Percentiles rank a stretch among this genome's conserved stretches.
Evolutionary conservation across 2,113 vertebrate species (phyloP).

Genomic region (Pachyramphus minor): DNA sequence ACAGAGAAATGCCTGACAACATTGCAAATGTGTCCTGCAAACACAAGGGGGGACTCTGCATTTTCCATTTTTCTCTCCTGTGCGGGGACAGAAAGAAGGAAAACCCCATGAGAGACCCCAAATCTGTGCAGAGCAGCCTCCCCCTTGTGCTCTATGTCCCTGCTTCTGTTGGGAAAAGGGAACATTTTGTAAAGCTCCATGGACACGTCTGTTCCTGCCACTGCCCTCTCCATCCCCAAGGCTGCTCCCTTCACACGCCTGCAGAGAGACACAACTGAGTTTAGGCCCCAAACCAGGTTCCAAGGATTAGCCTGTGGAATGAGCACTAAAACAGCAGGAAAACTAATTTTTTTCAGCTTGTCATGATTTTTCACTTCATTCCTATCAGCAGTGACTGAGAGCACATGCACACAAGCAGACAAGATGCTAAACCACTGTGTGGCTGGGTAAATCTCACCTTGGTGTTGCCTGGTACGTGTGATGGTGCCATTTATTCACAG

Average conservation of each 20-base stretch:
- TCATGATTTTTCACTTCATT: background rate
- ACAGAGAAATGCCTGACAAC: background rate
- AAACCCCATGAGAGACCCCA: background rate
- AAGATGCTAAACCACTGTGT: background rate
- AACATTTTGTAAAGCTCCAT: background rate
- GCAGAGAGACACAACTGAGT: background rate
- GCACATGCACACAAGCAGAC: background rate
- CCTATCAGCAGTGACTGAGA: background rate
- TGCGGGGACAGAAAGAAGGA: background rate
- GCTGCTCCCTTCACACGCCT: background rate
- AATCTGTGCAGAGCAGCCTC: constrained; percentile 22
- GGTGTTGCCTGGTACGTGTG: background rate
- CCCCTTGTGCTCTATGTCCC: background rate
- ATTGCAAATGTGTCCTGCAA: background rate
- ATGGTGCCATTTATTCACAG: background rate
- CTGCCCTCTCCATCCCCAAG: constrained; percentile 5
- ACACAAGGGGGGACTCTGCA: background rate
- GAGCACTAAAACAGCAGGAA: background rate
- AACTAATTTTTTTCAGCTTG: background rate
- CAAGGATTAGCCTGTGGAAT: background rate
- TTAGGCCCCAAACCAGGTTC: background rate
- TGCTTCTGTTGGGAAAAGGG: constrained; percentile 21
- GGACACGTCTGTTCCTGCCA: background rate
- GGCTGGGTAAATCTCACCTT: background rate
- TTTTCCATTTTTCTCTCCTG: background rate